These are phyloP conservation scores for Mnemiopsis leidyi DNA, from an alignment of 37 sponge, comb jelly and placozoan genomes.

Conservation along the genomic window DNA sequence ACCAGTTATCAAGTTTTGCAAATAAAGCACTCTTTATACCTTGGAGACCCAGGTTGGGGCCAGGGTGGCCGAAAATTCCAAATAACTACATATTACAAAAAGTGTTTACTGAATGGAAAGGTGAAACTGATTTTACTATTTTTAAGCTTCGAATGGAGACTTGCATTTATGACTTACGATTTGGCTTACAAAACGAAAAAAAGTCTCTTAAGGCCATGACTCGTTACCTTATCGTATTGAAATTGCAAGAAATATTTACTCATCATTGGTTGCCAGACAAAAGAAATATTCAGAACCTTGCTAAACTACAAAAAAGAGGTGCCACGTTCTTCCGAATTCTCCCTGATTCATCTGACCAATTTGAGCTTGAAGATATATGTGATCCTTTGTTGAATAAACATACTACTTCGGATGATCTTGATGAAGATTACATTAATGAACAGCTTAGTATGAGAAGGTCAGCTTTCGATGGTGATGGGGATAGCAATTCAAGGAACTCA, in stretches of 20 bases:
- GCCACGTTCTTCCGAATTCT: neutral
- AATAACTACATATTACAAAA: neutral
- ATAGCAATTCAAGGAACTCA: neutral
- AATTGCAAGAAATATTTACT: neutral
- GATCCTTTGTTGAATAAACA: too few species aligned
- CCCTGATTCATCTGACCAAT: neutral
- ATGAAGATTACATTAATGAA: constrained; percentile 1
- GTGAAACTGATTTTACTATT: neutral
- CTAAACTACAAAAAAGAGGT: neutral
- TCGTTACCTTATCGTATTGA: neutral
- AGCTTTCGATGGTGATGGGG: neutral
- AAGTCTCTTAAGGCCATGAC: neutral
- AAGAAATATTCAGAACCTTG: neutral
- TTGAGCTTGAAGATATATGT: neutral
- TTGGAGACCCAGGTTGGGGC: neutral
- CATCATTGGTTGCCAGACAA: neutral
- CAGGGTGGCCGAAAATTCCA: neutral
- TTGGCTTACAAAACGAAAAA: neutral
- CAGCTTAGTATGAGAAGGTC: neutral
- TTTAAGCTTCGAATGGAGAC: neutral
- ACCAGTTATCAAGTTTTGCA: neutral
- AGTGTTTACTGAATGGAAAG: neutral
- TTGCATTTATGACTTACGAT: neutral
- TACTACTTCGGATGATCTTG: neutral
- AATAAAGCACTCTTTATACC: neutral